Base-by-base conservation (phyloP, 2,888 invertebrate genomes). In the Leptinotarsa peninsularis region DNA sequence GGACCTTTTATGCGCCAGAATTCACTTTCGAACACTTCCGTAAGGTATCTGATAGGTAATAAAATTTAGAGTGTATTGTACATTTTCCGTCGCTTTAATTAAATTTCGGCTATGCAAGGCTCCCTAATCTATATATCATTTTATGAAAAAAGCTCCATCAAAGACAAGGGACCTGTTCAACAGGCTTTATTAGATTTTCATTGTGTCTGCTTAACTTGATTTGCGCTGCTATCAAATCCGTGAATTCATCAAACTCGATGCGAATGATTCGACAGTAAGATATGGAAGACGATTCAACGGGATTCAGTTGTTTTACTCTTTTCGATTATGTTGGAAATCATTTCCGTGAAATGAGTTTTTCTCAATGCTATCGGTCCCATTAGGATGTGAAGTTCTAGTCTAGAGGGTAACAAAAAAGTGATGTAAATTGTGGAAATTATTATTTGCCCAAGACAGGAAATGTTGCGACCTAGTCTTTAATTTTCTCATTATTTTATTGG, bases 161-260 rank as follows among this genome's bases (percentile, higher is more conserved):
- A 70, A 58, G 58, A 27, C 49, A 49, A 69, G 43, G 56, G 21
- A 70, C 58, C 17, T 14, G 58, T 58, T 70, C 70, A 58, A 21
- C 54, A 49, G 18, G 70, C 58, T 60, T 70, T 17, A 69, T 69
- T 69, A 69, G 69, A 68, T 56, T 69, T 33, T 69, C 54, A 69
- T 69, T 69, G 69, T 56, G 33, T 56, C 15, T 58, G 58, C 17
- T 58, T 4, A 2, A 13, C 4, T 21, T 3, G 23, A 21, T 58
- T 58, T 4, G 23, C 18, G 23, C 27, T 58, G 58, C 23, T 58
- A 23, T 58, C 23, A 23, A 58, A 54, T 54, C 54, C 3, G 54
- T 15, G 14, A 23, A 58, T 58, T 58, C 14, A 58, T 58, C 23
- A 23, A 58, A 27, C 15, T 18, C 18, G 4, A 13, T 58, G 14